A percentile compares a stretch with the other conserved stretches of the same genome.
Evolutionary conservation across 2,113 vertebrate species (phyloP).

Genomic region (Microtus ochrogaster): DNA sequence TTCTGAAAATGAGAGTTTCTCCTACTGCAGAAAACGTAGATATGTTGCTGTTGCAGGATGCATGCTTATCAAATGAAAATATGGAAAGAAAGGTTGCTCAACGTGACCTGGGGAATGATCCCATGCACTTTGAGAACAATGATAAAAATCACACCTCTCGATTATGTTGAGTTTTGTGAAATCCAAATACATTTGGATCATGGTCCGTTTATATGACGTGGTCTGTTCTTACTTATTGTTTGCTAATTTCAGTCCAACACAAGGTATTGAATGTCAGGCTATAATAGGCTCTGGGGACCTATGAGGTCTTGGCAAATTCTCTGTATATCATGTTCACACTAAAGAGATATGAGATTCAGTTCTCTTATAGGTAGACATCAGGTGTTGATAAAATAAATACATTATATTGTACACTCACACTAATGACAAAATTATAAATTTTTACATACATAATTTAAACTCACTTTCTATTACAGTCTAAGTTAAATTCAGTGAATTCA

Average conservation of each 20-base stretch:
- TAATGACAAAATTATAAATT: background rate
- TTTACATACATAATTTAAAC: background rate
- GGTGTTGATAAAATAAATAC: background rate
- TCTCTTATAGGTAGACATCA: background rate
- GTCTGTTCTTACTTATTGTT: background rate
- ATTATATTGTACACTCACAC: background rate
- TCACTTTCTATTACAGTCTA: background rate
- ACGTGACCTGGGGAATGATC: background rate
- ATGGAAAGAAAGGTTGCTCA: conserved; percentile 21
- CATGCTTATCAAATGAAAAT: conserved; percentile 38
- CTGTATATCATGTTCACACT: background rate
- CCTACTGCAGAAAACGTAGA: conserved; percentile 15
- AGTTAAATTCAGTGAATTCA: background rate
- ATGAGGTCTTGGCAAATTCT: background rate
- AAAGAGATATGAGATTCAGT: background rate
- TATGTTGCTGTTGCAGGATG: background rate
- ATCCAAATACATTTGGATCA: background rate
- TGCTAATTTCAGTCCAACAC: background rate
- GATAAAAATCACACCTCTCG: background rate
- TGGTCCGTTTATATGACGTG: background rate
- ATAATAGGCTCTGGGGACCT: background rate
- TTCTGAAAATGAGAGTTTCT: conserved; percentile 38
- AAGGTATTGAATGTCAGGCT: background rate
- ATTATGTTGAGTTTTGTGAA: background rate
- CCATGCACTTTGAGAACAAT: background rate